A percentile compares a stretch with the other conserved stretches of the same genome.
Evolutionary conservation across 2,888 invertebrate genomes (phyloP).

Genomic region (Callimorpha dominula): DNA sequence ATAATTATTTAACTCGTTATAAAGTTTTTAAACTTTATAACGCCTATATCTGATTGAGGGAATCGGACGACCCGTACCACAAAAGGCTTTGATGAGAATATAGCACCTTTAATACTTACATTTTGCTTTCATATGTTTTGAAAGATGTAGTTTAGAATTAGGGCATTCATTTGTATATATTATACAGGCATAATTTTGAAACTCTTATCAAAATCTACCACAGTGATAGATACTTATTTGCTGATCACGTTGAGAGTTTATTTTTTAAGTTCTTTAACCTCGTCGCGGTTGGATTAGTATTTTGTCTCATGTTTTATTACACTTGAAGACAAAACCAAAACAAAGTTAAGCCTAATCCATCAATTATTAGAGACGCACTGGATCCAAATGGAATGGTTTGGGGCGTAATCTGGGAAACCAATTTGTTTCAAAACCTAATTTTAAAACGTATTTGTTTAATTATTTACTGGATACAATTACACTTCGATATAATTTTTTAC

Average conservation of each 20-base stretch:
- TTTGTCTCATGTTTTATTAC: conserved; percentile 52
- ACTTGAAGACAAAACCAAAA: conserved; percentile 46
- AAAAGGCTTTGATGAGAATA: conserved; percentile 47
- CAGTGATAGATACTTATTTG: not conserved
- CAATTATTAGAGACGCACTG: conserved; percentile 47
- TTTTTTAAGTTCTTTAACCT: conserved; percentile 46
- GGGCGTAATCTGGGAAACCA: conserved; percentile 25
- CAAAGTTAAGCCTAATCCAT: conserved; percentile 49
- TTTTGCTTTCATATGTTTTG: conserved; percentile 16
- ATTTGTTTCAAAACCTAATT: conserved; percentile 5
- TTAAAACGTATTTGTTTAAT: not conserved
- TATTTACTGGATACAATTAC: not conserved
- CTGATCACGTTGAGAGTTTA: not conserved
- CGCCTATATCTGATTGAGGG: conserved; percentile 56
- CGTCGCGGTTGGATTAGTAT: conserved; percentile 49
- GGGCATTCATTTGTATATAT: not conserved
- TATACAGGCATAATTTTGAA: not conserved
- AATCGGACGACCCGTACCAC: conserved; percentile 48
- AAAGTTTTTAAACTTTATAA: conserved; percentile 64
- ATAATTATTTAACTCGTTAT: conserved; percentile 64
- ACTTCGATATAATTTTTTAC: too few relatives aligned
- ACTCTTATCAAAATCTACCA: not conserved
- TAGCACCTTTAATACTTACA: conserved; percentile 24
- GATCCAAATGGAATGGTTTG: conserved; percentile 40
- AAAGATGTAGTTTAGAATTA: conserved; percentile 14